Base-by-base conservation (phyloP, 2,113 vertebrate genomes). In the Hippoglossus stenolepis region DNA sequence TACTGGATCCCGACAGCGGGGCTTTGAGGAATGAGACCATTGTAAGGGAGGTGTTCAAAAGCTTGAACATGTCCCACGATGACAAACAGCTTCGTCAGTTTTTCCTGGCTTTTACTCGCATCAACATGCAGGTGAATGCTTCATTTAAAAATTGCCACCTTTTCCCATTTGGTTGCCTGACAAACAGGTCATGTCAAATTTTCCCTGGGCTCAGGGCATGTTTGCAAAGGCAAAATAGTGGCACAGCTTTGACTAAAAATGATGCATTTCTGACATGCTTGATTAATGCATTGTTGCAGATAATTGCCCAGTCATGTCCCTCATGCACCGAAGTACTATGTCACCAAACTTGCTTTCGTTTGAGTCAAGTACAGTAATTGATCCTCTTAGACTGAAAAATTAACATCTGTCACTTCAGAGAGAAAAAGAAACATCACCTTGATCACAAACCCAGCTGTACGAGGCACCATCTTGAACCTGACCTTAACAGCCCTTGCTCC, bases 401-500 rank as follows among this genome's bases (percentile, higher is more conserved):
- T n/a, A n/a, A n/a, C 56, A 4, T 57, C 6, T 57, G 72, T n/a
- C n/a, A n/a, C 18, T 65, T 70, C n/a, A 80, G 80, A n/a, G 68
- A 80, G 80, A 69, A 5, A 5, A 60, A 83, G 83, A 60, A 83
- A 86, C 75, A 57, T 56, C 51, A 82, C 84, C 53, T 1, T 73
- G 54, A 35, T 86, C 45, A n/a, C 0, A 53, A 76, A 86, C 65
- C 2, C n/a, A 68, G 59, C 2, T 2, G 76, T 79, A 8, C 45
- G 64, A 69, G 79, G 79, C 58, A 75, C 26, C 58, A 79, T 85
- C 62, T 72, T 85, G 54, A 85, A 89, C 79, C 23, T 87, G 80
- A 91, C 90, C 26, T 70, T 88, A 72, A 74, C 64, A 31, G 73
- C 67, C 63, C 84, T 91, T 62, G 83, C 59, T 59, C 75, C 73